A percentile compares a stretch with the other conserved stretches of the same genome.
Evolutionary conservation across 2,888 invertebrate species (phyloP).

Genomic region (Drosophila helvetica): DNA sequence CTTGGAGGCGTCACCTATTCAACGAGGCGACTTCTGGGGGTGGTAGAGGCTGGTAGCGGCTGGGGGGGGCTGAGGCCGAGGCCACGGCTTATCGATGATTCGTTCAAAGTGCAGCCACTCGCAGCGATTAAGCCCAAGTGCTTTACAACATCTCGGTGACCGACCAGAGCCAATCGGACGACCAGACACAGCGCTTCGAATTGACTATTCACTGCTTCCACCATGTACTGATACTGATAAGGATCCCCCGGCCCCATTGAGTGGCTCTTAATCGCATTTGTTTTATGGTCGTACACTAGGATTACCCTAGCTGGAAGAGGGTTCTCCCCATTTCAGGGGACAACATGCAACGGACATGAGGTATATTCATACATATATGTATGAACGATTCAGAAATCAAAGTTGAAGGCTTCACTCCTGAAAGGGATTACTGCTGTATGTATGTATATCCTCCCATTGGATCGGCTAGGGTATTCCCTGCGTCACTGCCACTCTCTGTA

Average conservation of each 20-base stretch:
- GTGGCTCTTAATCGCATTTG: constrained; percentile 11
- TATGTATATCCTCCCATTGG: no score
- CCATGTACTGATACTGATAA: constrained; percentile 22
- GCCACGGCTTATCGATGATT: constrained; percentile 27
- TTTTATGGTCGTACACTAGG: neutral
- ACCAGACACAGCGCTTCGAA: constrained; percentile 2
- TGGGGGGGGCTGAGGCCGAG: neutral
- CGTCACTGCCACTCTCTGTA: neutral
- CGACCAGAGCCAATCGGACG: constrained; percentile 9
- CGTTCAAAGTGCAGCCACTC: constrained; percentile 41
- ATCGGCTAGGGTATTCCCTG: neutral
- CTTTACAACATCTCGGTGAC: constrained; percentile 11
- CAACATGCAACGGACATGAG: neutral
- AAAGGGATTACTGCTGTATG: neutral
- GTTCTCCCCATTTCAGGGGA: neutral
- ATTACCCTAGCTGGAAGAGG: neutral
- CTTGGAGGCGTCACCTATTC: constrained; percentile 13
- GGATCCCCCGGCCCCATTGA: constrained; percentile 11
- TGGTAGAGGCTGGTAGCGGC: neutral
- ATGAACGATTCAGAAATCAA: no score
- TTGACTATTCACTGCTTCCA: neutral
- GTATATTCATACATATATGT: no score
- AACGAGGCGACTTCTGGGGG: neutral
- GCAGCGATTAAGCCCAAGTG: constrained; percentile 34
- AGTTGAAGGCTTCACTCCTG: no score